A percentile compares a stretch with the other conserved stretches of the same genome.
These are phyloP conservation scores for Leptinotarsa lineolata DNA, from an alignment of 1,140 invertebrate genomes.

Conservation along the genomic window DNA sequence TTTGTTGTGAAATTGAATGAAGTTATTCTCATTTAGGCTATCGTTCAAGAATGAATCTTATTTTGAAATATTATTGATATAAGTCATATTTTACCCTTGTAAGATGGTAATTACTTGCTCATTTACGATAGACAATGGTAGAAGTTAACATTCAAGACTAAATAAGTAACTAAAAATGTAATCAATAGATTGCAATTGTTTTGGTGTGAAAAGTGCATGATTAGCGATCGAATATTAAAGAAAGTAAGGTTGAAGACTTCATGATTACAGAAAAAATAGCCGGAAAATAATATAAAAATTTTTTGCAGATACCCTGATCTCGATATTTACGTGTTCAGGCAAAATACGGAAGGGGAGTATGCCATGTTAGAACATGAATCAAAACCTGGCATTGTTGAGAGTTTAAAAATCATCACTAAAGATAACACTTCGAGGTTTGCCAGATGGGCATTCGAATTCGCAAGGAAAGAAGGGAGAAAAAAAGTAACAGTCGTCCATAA, in stretches of 20 bases:
- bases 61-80: too few relatives aligned
- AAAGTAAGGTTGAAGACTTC: not conserved
- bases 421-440: slow-evolving; percentile 77
- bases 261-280: not conserved
- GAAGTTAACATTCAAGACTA: too few relatives aligned
- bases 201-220: too few relatives aligned
- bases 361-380: slow-evolving; percentile 71
- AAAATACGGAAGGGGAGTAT: slow-evolving; percentile 69
- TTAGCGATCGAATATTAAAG: not conserved
- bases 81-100: too few relatives aligned
- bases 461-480: slow-evolving; percentile 71
- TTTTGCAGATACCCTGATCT: slow-evolving; percentile 62
- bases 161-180: too few relatives aligned
- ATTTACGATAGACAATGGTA: too few relatives aligned
- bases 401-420: slow-evolving; percentile 81
- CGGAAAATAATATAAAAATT: not conserved
- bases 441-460: slow-evolving; percentile 83
- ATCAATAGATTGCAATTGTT: too few relatives aligned
- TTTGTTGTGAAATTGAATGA: too few relatives aligned
- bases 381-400: slow-evolving; percentile 77
- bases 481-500: slow-evolving; percentile 87
- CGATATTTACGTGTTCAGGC: slow-evolving; percentile 70
- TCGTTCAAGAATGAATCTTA: too few relatives aligned
- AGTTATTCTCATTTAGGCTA: too few relatives aligned
- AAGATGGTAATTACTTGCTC: too few relatives aligned